Conservation (phyloP, 2,888 invertebrate species). For the Cephus nigrinus region DNA sequence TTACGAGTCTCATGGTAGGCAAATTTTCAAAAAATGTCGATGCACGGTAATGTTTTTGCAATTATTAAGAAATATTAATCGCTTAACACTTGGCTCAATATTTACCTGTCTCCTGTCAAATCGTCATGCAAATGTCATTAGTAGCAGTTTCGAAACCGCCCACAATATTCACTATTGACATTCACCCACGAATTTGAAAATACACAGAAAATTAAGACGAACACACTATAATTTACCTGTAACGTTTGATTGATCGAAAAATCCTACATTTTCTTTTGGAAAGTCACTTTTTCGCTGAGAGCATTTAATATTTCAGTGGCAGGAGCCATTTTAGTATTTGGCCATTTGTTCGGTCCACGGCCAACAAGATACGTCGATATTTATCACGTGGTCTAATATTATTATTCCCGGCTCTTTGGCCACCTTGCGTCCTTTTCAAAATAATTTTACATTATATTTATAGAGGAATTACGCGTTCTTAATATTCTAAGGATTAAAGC, state of each 20-base stretch:
- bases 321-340: slow-evolving; percentile 53
- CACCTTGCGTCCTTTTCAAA: neutral
- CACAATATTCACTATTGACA: slow-evolving; percentile 22
- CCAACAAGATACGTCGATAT: slow-evolving; percentile 55
- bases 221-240: slow-evolving; percentile 42
- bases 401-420: neutral
- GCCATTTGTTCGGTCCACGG: slow-evolving; percentile 35
- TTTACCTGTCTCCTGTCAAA: slow-evolving; percentile 53
- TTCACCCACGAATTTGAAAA: slow-evolving; percentile 4
- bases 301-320: slow-evolving; percentile 50
- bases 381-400: slow-evolving; percentile 44
- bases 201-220: neutral
- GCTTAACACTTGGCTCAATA: slow-evolving; percentile 36
- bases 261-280: slow-evolving; percentile 54
- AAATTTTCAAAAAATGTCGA: neutral
- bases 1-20: neutral
- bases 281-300: slow-evolving; percentile 37
- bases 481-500: neutral
- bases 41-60: neutral
- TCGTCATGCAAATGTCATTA: slow-evolving; percentile 31
- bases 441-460: neutral
- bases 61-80: neutral
- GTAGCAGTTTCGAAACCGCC: slow-evolving; percentile 35
- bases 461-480: neutral
- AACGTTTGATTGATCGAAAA: slow-evolving; percentile 35